Conservation (phyloP, 2,113 vertebrate species). For the Bubo scandiacus region DNA sequence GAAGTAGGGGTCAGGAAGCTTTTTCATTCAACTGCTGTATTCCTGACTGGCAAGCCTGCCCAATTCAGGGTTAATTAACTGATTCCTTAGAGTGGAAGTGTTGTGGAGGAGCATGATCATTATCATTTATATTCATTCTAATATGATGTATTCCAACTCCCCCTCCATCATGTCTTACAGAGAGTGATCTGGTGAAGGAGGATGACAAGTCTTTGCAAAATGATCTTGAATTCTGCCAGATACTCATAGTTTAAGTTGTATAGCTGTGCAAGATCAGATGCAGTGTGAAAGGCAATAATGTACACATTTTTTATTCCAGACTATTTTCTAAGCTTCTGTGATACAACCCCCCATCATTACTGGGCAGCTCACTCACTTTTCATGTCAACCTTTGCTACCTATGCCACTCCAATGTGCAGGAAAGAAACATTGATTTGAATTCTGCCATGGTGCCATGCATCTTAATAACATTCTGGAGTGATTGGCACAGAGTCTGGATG, state of each 20-base stretch:
- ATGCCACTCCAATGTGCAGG: background rate
- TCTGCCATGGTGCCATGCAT: background rate
- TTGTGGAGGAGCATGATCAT: background rate
- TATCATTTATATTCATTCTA: background rate
- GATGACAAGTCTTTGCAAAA: background rate
- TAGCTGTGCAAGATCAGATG: background rate
- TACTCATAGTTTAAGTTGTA: background rate
- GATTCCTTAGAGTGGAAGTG: background rate
- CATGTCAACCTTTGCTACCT: background rate
- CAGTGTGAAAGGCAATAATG: background rate
- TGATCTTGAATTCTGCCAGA: background rate
- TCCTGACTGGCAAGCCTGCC: background rate
- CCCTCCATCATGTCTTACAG: background rate
- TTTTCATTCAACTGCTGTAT: background rate
- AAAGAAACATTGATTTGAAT: background rate
- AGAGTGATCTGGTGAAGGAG: background rate
- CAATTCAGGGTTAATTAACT: background rate
- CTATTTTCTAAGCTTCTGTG: background rate
- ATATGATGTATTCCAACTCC: background rate
- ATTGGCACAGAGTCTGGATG: background rate
- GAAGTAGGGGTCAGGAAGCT: background rate
- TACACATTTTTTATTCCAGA: background rate
- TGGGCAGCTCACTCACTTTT: background rate
- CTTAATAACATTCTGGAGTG: background rate
- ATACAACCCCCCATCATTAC: background rate